Base-by-base conservation (phyloP, 1,140 invertebrate genomes). In the Ceratosolen fusciceps region DNA sequence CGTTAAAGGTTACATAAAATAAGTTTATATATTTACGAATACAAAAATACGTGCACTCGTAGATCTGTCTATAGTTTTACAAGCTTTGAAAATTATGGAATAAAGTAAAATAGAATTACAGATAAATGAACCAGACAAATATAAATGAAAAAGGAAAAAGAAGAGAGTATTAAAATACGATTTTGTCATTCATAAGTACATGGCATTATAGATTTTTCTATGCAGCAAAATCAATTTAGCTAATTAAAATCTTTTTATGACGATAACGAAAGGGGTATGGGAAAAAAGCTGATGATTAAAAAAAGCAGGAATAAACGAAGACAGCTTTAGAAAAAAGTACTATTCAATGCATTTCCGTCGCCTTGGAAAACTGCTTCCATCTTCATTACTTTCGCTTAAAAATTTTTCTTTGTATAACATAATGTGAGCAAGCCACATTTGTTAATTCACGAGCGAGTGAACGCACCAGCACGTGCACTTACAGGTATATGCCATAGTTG, bases 191-290 rank as follows among this genome's bases (percentile, higher is more conserved):
- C n/a, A n/a, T n/a, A 67, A 52, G 43, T 49, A 67, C 56, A 16
- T 52, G 24, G 58, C 67, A 76, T 79, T 82, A 79, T 67, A 74
- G 60, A 73, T 74, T 54, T n/a, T 49, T 47, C 60, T 79, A 80
- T 75, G 14, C 47, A 29, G 29, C 39, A 43, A 62, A 80, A 76
- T 80, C 79, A 80, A 71, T 80, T 80, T 80, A 77, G 68, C 67
- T 73, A 73, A 76, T 80, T 80, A 80, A 72, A 77, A 62, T 82
- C 74, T 82, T 79, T 78, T 83, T 82, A 82, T 80, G 74, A 75
- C 43, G 73, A 65, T 49, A 29, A 67, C 34, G 60, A 47, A 29
- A n/a, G n/a, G n/a, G n/a, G n/a, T n/a, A n/a, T n/a, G 75, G 4
- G 39, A 74, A 19, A 34, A 49, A 49, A 19, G 49, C 26, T 14